Base-by-base conservation (phyloP, 37 sponge, comb jelly and placozoan genomes). In the Mnemiopsis leidyi region DNA sequence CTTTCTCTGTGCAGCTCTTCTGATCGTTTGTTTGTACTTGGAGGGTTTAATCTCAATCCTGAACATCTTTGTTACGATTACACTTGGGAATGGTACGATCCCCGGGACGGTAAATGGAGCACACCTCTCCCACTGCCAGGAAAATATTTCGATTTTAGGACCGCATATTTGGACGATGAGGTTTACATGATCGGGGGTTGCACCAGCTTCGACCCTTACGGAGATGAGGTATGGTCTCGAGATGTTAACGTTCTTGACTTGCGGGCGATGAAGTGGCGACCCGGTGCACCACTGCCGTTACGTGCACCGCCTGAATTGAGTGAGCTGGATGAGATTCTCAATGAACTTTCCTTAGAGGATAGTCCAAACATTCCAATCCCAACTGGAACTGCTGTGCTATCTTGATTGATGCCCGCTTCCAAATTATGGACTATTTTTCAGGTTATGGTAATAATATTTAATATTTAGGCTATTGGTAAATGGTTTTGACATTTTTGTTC, bases 61-160 rank as follows among this genome's bases (percentile, higher is more conserved):
- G 79, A 77, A 0, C 36, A 77, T 20, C 79, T 77, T 21, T 34
- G 36, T 32, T 31, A 32, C 36, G 79, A 77, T 32, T 77, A 31
- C 79, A 77, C 79, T 20, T 77, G 79, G 79, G 79, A 77, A 36
- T 26, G 32, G 33, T 77, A 77, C 79, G 79, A 77, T 34, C 79
- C 79, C 36, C 32, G 79, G 36, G 79, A 77, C 36, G 79, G 79
- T 1, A 16, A 31, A 36, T 77, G 79, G 79, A 16, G 32, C 32
- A 13, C 33, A 0, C 35, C 35, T 32, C 36, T 13, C 1, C 35
- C 36, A 1, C 26, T 77, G 9, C 79, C 79, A 0, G 61, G 61
- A 13, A 28, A 32, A 77, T 32, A 77, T 32, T 31, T 31, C 20
- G 79, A 32, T 16, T 31, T 34, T 32, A 32, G 20, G 18, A 77